Evolutionary conservation across 2,888 invertebrate species (phyloP).

Genomic region (Netelia melanura): DNA sequence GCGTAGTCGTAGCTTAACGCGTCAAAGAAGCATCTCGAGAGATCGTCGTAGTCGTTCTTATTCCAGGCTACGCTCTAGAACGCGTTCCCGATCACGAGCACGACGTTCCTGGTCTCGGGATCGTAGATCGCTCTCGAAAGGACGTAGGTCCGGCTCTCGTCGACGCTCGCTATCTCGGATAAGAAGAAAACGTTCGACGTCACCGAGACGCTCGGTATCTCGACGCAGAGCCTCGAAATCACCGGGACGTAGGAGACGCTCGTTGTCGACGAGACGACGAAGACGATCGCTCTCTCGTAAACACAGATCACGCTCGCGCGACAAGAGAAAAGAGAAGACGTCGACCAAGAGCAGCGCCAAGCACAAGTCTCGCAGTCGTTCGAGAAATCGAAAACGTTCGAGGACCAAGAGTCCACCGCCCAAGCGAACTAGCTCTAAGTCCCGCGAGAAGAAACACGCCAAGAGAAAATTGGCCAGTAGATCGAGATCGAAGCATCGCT

Average conservation of each 20-base stretch:
- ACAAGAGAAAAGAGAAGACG: conserved; percentile 79
- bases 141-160: conserved; percentile 76
- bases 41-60: conserved; percentile 80
- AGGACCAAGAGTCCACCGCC: conserved; percentile 77
- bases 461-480: conserved; percentile 80
- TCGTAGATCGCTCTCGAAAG: conserved; percentile 72
- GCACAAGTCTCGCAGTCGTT: conserved; percentile 82
- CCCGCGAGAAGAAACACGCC: conserved; percentile 82
- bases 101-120: conserved; percentile 80
- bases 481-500: conserved; percentile 73
- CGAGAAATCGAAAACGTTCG: conserved; percentile 79
- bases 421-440: conserved; percentile 78
- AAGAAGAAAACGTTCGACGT: conserved; percentile 75
- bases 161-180: conserved; percentile 78
- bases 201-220: conserved; percentile 72
- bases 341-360: background rate
- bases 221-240: conserved; percentile 66
- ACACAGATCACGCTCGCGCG: conserved; percentile 76
- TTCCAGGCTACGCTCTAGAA: conserved; percentile 76
- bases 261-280: conserved; percentile 72
- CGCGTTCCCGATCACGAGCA: conserved; percentile 80
- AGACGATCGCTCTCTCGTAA: conserved; percentile 71
- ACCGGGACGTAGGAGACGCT: conserved; percentile 50
- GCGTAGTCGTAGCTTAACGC: conserved; percentile 74
- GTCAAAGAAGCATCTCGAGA: conserved; percentile 77